Percentiles rank a stretch among this genome's conserved stretches.
phyloP scores from a whole-genome alignment of 1,140 invertebrate genomes.

The Drosophila sucinea region DNA sequence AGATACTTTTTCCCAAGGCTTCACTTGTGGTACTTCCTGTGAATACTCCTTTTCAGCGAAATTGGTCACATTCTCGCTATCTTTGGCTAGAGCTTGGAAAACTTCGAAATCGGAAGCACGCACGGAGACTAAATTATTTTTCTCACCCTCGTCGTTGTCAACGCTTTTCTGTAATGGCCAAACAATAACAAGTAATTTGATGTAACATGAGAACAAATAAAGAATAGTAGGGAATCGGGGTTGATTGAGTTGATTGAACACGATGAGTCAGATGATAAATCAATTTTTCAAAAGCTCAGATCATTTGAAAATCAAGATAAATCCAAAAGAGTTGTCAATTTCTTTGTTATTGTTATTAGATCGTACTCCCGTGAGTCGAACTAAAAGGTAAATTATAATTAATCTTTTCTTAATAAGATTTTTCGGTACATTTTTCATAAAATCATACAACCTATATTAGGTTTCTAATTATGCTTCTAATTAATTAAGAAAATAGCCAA shows the following conservation, averaged over 20 bases:
- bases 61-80: conserved; percentile 90
- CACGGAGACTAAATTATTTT: conserved; percentile 96
- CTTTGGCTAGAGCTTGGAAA: conserved; percentile 97
- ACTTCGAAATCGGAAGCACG: conserved; percentile 98
- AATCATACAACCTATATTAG: too few species aligned
- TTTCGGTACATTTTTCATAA: too few species aligned
- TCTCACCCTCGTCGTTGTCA: conserved; percentile 93
- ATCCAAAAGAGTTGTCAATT: too few species aligned
- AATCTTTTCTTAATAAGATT: too few species aligned
- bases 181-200: conserved; percentile 30
- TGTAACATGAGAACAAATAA: conserved; percentile 33
- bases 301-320: too few species aligned
- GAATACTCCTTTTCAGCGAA: conserved; percentile 92
- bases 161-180: conserved; percentile 89
- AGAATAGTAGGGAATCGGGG: not conserved
- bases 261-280: not conserved
- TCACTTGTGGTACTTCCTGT: conserved; percentile 94
- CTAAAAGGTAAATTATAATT: too few species aligned
- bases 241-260: not conserved
- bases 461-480: too few species aligned
- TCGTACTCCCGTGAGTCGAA: too few species aligned
- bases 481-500: not conserved
- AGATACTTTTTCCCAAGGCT: conserved; percentile 95
- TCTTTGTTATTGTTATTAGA: too few species aligned
- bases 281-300: too few species aligned